Evolutionary conservation across 64 coral and sea anemone species (phyloP).

Genomic region (Actinia tenebrosa): DNA sequence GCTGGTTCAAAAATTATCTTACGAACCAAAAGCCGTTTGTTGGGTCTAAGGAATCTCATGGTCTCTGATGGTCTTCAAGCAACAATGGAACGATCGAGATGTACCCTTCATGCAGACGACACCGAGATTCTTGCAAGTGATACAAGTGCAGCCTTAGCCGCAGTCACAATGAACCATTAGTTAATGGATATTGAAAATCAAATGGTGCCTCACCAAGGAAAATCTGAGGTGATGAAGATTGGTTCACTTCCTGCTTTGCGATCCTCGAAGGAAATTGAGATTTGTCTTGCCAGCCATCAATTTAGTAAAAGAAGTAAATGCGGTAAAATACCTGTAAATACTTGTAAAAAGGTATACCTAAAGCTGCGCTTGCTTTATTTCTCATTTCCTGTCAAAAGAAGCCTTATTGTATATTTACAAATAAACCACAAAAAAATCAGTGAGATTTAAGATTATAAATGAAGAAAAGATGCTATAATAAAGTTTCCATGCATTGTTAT

Average conservation of each 20-base stretch:
- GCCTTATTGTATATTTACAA: too few relatives aligned
- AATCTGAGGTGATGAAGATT: not conserved
- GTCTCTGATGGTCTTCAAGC: not conserved
- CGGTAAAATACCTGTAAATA: too few relatives aligned
- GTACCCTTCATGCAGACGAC: slow-evolving; percentile 13
- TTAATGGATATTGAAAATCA: not conserved
- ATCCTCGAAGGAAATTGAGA: not conserved
- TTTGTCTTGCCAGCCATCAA: not conserved
- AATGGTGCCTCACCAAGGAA: not conserved
- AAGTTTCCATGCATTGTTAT: too few relatives aligned
- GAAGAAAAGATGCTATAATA: too few relatives aligned
- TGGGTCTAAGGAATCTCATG: not conserved
- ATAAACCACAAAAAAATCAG: too few relatives aligned
- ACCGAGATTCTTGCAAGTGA: slow-evolving; percentile 15
- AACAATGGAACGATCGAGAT: not conserved
- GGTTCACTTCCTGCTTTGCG: not conserved
- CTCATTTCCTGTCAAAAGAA: too few relatives aligned
- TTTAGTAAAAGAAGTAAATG: not conserved
- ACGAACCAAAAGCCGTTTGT: not conserved
- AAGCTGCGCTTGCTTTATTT: too few relatives aligned
- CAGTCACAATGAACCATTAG: not conserved
- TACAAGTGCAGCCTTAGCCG: not conserved
- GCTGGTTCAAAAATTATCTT: not conserved
- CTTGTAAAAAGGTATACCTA: too few relatives aligned
- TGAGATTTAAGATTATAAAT: too few relatives aligned